Conservation (phyloP, 1,140 invertebrate species). For the Diabrotica undecimpunctata region DNA sequence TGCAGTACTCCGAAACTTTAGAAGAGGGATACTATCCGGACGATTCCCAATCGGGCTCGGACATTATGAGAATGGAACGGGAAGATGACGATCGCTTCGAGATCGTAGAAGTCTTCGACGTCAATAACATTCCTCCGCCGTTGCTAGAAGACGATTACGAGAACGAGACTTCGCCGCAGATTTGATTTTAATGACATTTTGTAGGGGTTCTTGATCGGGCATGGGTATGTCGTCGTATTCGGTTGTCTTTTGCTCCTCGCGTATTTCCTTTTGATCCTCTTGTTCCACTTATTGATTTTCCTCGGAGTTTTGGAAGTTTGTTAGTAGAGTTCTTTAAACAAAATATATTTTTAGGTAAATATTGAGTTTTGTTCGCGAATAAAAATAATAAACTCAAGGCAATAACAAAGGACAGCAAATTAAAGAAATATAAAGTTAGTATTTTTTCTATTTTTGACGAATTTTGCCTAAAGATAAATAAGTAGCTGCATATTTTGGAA, state of each 20-base stretch:
- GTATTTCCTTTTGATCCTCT: slow-evolving; percentile 22
- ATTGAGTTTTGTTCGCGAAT: too few species aligned
- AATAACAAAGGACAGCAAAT: too few species aligned
- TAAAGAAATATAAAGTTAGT: too few species aligned
- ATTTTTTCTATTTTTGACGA: too few species aligned
- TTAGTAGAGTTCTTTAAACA: not conserved
- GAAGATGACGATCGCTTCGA: slow-evolving; percentile 49
- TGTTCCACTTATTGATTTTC: slow-evolving; percentile 32
- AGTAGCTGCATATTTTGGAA: too few species aligned
- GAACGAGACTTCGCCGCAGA: slow-evolving; percentile 50
- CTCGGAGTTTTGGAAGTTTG: slow-evolving; percentile 26
- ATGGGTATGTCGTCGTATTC: slow-evolving; percentile 25
- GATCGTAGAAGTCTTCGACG: slow-evolving; percentile 59
- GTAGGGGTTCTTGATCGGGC: slow-evolving; percentile 25
- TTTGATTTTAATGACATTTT: slow-evolving; percentile 45
- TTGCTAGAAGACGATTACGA: slow-evolving; percentile 62
- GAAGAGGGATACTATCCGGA: slow-evolving; percentile 62
- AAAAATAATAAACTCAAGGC: too few species aligned
- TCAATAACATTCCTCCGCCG: slow-evolving; percentile 63
- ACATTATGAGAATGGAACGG: slow-evolving; percentile 56
- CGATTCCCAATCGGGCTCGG: slow-evolving; percentile 56
- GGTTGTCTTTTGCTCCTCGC: slow-evolving; percentile 17
- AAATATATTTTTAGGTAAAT: too few species aligned
- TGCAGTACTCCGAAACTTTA: slow-evolving; percentile 34
- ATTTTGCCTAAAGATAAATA: too few species aligned